Percentiles rank a stretch among this genome's conserved stretches.
Evolutionary conservation across 2,888 invertebrate genomes (phyloP).

Genomic region (Ennomos erosarius): DNA sequence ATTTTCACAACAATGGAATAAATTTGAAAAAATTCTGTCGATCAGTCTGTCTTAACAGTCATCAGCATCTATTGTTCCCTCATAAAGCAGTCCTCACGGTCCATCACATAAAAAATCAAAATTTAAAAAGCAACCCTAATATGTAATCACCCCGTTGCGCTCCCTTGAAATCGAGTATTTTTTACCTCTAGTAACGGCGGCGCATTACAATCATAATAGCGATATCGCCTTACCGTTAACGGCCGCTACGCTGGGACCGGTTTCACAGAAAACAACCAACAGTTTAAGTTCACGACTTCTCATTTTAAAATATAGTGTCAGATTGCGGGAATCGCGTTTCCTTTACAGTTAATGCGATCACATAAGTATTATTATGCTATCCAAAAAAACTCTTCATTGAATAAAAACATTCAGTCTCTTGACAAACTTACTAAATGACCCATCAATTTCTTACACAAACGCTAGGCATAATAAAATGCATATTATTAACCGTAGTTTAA

Average conservation of each 20-base stretch:
- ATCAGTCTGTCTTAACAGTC: conserved; percentile 30
- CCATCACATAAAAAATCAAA: conserved; percentile 44
- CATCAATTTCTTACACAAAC: too few species aligned
- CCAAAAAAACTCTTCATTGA: too few species aligned
- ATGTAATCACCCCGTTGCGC: conserved; percentile 64
- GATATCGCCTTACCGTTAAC: conserved; percentile 82
- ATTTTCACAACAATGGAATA: too few species aligned
- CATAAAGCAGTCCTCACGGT: conserved; percentile 26
- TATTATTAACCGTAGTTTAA: conserved; percentile 38
- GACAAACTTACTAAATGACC: too few species aligned
- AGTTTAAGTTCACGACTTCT: conserved; percentile 7
- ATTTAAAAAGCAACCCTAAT: conserved; percentile 54
- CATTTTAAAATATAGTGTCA: too few species aligned
- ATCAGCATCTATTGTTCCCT: conserved; percentile 37
- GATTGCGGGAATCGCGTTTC: too few species aligned
- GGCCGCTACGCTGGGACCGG: conserved; percentile 54
- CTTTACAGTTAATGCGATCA: too few species aligned
- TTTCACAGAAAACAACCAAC: conserved; percentile 30
- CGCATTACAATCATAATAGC: conserved; percentile 82
- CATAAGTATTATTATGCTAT: too few species aligned
- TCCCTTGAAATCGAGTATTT: conserved; percentile 63
- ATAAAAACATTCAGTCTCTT: too few species aligned
- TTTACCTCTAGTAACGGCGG: conserved; percentile 70
- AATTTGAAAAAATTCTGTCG: neutral
- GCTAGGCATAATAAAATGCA: neutral